Evolutionary conservation across 2,888 invertebrate genomes (phyloP), one percentile per base, ranked within the genome.

Genomic region (Latrodectus elegans): DNA sequence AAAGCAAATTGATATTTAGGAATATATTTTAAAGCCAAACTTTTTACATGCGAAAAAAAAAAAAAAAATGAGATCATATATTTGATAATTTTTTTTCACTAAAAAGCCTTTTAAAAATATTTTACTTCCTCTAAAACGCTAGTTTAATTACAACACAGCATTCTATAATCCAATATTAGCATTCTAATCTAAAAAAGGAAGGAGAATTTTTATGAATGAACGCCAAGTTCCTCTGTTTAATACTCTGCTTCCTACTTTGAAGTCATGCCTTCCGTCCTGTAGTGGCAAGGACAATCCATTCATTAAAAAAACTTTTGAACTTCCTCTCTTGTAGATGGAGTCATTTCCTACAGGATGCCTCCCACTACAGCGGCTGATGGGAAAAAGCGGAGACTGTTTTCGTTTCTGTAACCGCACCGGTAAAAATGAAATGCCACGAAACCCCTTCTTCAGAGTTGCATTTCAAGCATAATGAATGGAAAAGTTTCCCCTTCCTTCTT

Each of bases 261-360:
- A 75, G 70, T 68, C 80, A 60, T 70, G 65, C 64, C 60, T 87
- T 81, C 86, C 86, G 86, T 73, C 76, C 76, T 80, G 76, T 22
- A 60, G 75, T 71, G 68, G 67, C 80, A 81, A 86, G 86, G 86
- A 76, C 86, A 80, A 64, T 60, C 26, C 85, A 85, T 85, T 85
- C 85, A 85, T 80, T 85, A 80, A 80, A 84, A 84, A 73, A 49
- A 51, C 14, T 68, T 72, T 17, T 64, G 65, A 60, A 72, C 71
- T 87, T 87, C 86, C 85, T 85, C 73, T 83, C 17, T 22, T 51
- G 38, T 49, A 49, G 51, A 71, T 51, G 68, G 68, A 52, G 68
- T 67, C 78, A 60, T 53, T 78, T 74, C 75, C 71, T 65, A 65
- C 80, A 76, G 71, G 84, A 71, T 65, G 76, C 17, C 49, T 67